A percentile compares a stretch with the other conserved stretches of the same genome.
phyloP scores from a whole-genome alignment of 2,888 invertebrate species.

The Yponomeuta cagnagella region DNA sequence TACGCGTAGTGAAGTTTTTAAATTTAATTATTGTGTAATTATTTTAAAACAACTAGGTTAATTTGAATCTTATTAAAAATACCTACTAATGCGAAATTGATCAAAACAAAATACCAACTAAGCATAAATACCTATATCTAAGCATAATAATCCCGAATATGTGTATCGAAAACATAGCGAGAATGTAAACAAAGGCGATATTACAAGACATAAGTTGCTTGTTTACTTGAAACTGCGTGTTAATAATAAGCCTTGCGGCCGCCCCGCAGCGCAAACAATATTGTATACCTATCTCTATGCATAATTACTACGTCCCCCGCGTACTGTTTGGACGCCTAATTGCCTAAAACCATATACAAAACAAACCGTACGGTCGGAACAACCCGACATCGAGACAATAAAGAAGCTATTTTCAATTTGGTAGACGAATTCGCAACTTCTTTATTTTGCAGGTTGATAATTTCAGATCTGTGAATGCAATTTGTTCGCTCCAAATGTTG shows the following conservation, averaged over 20 bases:
- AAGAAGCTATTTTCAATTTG: too few relatives aligned
- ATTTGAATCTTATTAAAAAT: too few relatives aligned
- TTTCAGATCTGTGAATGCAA: too few relatives aligned
- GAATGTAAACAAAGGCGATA: background rate
- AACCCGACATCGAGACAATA: too few relatives aligned
- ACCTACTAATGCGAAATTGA: too few relatives aligned
- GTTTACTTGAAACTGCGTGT: background rate
- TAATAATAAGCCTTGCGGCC: constrained; percentile 1
- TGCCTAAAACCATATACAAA: background rate
- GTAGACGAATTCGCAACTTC: too few relatives aligned
- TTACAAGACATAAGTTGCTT: background rate
- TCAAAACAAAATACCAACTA: too few relatives aligned
- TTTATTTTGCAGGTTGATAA: too few relatives aligned
- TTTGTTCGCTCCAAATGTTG: too few relatives aligned
- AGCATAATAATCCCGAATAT: background rate
- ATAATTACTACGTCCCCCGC: background rate
- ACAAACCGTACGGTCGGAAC: too few relatives aligned
- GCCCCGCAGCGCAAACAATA: background rate
- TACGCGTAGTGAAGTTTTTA: background rate
- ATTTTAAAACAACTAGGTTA: background rate
- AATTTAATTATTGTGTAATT: background rate
- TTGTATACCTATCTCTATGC: background rate
- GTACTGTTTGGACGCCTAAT: background rate
- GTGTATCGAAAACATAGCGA: background rate
- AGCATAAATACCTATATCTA: background rate